Evolutionary conservation across 23 tunicate species (phyloP).

Genomic region (Botrylloides violaceus): DNA sequence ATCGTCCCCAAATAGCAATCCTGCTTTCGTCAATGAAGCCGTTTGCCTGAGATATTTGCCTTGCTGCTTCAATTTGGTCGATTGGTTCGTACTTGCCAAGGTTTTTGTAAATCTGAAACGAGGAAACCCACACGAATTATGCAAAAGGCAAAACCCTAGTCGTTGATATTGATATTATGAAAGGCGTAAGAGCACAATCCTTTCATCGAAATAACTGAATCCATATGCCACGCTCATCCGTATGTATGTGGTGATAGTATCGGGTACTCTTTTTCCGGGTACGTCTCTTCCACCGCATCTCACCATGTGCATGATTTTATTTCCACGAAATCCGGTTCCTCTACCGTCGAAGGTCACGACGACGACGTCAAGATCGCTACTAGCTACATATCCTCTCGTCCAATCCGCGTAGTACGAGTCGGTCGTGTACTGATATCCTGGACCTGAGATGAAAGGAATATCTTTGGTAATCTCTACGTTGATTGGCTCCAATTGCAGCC

Average conservation of each 20-base stretch:
- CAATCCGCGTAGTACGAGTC: constrained; percentile 48
- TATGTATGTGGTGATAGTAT: too few relatives aligned
- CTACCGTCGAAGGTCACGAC: constrained; percentile 90
- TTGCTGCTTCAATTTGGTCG: constrained; percentile 78
- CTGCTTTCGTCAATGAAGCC: constrained; percentile 41
- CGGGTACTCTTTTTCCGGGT: too few relatives aligned
- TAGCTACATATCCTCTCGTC: constrained; percentile 63
- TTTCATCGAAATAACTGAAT: too few relatives aligned
- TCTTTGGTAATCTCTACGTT: too few relatives aligned
- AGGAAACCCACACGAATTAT: too few relatives aligned
- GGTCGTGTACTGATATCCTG: constrained; percentile 54
- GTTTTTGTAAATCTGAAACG: constrained; percentile 45
- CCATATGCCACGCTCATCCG: too few relatives aligned
- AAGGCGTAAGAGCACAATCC: too few relatives aligned
- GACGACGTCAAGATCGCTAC: constrained; percentile 53
- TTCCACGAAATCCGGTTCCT: constrained; percentile 86
- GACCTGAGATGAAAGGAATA: constrained; percentile 39
- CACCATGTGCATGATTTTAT: constrained; percentile 73
- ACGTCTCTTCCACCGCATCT: too few relatives aligned
- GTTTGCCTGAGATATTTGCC: constrained; percentile 14
- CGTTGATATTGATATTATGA: too few relatives aligned
- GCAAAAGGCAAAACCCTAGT: too few relatives aligned
- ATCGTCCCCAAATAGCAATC: constrained; percentile 85
- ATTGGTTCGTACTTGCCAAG: constrained; percentile 87
- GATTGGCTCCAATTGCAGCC: too few relatives aligned